Evolutionary conservation across 1,140 invertebrate genomes (phyloP).

Genomic region (Drosophila mayri): DNA sequence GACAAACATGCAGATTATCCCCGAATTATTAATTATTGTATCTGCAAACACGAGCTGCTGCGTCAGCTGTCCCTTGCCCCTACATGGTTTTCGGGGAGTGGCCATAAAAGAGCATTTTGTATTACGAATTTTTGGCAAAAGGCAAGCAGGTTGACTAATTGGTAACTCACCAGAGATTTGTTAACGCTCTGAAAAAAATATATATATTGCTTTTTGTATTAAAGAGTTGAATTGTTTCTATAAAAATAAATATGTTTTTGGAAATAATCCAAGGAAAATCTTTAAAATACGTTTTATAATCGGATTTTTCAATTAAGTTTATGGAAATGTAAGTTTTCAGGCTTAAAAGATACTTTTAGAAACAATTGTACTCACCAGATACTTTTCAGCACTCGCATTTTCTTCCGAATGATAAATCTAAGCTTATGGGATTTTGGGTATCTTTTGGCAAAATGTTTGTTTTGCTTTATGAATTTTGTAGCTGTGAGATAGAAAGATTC

Average conservation of each 20-base stretch:
- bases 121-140: conserved; percentile 41
- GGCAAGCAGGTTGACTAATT: conserved; percentile 64
- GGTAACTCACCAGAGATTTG: conserved; percentile 36
- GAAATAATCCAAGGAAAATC: neutral
- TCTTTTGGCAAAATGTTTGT: conserved; percentile 28
- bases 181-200: conserved; percentile 5
- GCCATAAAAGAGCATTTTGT: conserved; percentile 43
- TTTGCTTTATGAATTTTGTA: conserved; percentile 29
- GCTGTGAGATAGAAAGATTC: neutral
- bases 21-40: conserved; percentile 82
- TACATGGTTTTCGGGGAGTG: conserved; percentile 12
- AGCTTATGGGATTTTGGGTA: conserved; percentile 26
- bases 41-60: conserved; percentile 67
- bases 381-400: conserved; percentile 34
- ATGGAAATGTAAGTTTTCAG: neutral
- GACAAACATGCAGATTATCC: conserved; percentile 82
- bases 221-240: neutral
- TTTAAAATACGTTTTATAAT: neutral
- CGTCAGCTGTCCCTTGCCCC: conserved; percentile 44
- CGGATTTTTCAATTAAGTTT: neutral
- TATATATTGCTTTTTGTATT: neutral
- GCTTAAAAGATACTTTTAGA: neutral
- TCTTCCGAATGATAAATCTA: conserved; percentile 28
- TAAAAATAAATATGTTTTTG: neutral
- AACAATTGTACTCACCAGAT: conserved; percentile 16